Conservation (phyloP, 2,797 vertebrate genomes). For the Epinephelus malabaricus region DNA sequence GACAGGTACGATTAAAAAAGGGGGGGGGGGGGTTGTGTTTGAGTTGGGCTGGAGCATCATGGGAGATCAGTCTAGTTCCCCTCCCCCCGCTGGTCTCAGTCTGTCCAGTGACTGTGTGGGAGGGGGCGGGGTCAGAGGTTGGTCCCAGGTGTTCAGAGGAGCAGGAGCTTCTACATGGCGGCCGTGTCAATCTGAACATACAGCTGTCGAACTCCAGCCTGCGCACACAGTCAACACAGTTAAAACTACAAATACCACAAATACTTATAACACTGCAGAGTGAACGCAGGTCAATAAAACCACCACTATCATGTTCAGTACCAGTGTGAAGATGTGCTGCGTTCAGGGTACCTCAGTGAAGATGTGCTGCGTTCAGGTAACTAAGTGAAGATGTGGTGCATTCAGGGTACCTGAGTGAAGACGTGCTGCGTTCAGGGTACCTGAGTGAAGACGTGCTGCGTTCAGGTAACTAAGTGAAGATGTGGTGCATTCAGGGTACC, state of each 20-base stretch:
- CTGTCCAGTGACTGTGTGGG: constrained; percentile 36
- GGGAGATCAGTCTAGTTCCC: constrained; percentile 31
- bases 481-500: too few relatives aligned
- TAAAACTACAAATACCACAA: neutral
- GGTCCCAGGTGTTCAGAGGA: constrained; percentile 83
- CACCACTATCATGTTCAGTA: neutral
- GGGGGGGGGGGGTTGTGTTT: constrained; percentile 1
- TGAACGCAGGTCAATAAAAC: too few relatives aligned
- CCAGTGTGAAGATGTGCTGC: constrained; percentile 92
- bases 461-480: too few relatives aligned
- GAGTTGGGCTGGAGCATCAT: constrained; percentile 25
- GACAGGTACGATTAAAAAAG: neutral
- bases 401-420: too few relatives aligned
- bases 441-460: too few relatives aligned
- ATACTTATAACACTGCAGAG: too few relatives aligned
- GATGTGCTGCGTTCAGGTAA: too few relatives aligned
- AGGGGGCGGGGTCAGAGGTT: constrained; percentile 53
- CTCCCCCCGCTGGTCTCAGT: constrained; percentile 19
- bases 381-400: too few relatives aligned
- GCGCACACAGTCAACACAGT: constrained; percentile 20
- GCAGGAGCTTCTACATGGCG: constrained; percentile 88
- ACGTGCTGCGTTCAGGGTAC: too few relatives aligned
- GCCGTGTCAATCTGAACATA: constrained; percentile 96
- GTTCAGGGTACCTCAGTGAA: constrained; percentile 66
- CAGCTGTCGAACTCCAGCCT: constrained; percentile 95